These are phyloP conservation scores for Clarias pachynema DNA, from an alignment of 2,797 vertebrate genomes.

Conservation along the genomic window DNA sequence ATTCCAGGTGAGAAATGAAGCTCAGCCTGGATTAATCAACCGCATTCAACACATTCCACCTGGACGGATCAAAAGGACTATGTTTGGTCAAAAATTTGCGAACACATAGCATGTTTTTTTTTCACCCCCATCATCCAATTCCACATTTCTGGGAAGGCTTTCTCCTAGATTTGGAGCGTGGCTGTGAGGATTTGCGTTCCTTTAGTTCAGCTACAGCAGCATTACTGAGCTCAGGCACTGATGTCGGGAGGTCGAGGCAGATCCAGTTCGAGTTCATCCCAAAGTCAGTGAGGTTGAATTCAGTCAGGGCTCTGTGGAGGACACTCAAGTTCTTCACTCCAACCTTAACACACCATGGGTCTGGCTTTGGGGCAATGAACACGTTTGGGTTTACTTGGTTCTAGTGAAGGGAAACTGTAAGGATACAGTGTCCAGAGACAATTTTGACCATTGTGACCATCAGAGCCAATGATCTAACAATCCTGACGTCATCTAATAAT, in stretches of 20 bases:
- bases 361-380: not conserved
- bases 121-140: not conserved
- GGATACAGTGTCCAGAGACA: not conserved
- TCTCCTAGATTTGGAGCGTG: not conserved
- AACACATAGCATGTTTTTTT: not conserved
- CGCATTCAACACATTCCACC: not conserved
- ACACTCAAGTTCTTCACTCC: not conserved
- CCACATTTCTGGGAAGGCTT: not conserved
- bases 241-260: not conserved
- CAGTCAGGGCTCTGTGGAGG: not conserved
- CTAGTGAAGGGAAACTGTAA: not conserved
- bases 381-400: not conserved
- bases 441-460: not conserved
- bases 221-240: not conserved
- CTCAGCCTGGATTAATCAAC: not conserved
- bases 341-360: not conserved
- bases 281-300: not conserved
- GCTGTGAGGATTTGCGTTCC: not conserved
- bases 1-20: not conserved
- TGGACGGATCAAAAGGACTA: not conserved
- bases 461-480: not conserved
- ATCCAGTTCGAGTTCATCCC: not conserved
- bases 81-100: not conserved
- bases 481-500: not conserved
- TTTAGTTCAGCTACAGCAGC: not conserved